Evolutionary conservation across 2,113 vertebrate genomes (phyloP).

Genomic region (Struthidea cinerea): DNA sequence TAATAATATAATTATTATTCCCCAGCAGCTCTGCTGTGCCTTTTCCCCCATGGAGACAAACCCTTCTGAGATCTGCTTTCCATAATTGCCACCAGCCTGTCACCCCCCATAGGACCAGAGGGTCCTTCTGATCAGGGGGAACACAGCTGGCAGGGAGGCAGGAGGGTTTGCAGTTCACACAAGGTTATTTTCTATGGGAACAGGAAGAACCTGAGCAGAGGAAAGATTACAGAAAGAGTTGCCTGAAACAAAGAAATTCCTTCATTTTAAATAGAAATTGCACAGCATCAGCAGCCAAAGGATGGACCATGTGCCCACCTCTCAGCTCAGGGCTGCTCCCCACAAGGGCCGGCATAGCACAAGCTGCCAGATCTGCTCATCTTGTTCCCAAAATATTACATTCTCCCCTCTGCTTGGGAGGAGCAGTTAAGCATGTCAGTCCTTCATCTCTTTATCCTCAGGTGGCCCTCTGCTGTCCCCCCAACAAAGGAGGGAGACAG

Average conservation of each 20-base stretch:
- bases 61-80: not conserved
- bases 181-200: not conserved
- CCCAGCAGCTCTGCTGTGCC: not conserved
- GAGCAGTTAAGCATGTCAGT: not conserved
- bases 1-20: not conserved
- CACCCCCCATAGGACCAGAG: fast-evolving
- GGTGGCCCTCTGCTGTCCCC: not conserved
- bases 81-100: not conserved
- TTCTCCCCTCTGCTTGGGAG: not conserved
- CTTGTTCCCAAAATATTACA: not conserved
- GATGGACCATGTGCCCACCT: not conserved
- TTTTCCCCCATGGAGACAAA: not conserved
- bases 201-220: fast-evolving
- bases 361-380: not conserved
- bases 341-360: fast-evolving
- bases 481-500: not conserved
- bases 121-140: not conserved
- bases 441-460: not conserved
- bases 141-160: not conserved
- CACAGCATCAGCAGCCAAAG: not conserved
- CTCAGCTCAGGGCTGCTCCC: not conserved
- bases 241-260: not conserved
- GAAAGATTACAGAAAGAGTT: not conserved
- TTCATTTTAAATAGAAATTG: not conserved
- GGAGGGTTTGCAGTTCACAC: not conserved